Evolutionary conservation across 2,797 vertebrate genomes (phyloP).

Genomic region (Crax fasciolata): DNA sequence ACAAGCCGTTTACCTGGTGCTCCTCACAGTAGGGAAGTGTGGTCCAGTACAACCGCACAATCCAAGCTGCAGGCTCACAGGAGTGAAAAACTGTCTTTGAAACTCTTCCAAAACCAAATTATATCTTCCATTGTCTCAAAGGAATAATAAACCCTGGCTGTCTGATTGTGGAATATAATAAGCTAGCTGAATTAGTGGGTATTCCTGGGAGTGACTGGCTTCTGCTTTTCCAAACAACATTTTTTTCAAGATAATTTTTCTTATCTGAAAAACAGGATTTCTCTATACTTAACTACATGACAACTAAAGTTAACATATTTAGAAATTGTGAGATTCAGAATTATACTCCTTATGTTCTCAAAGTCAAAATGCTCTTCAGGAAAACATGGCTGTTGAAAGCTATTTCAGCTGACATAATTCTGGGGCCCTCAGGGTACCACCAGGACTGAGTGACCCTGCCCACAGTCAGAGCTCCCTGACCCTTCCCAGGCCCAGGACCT

Average conservation of each 20-base stretch:
- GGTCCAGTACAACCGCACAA: neutral
- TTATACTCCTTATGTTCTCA: neutral
- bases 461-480: rapidly evolving
- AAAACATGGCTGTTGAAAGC: neutral
- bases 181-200: slow-evolving; percentile 57
- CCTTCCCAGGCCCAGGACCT: neutral
- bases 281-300: neutral
- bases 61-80: neutral
- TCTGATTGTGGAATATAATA: slow-evolving; percentile 50
- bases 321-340: neutral
- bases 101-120: slow-evolving; percentile 62
- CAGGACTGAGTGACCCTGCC: neutral
- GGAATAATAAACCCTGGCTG: slow-evolving; percentile 64
- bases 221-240: slow-evolving; percentile 2
- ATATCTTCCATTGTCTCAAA: slow-evolving; percentile 61
- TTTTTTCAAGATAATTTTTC: neutral
- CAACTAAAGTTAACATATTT: neutral
- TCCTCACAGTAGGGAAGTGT: neutral
- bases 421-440: neutral
- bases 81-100: slow-evolving; percentile 17
- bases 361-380: neutral
- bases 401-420: neutral
- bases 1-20: slow-evolving; percentile 23
- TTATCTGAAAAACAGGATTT: neutral
- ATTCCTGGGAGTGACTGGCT: slow-evolving; percentile 56